A percentile compares a stretch with the other conserved stretches of the same genome.
These are phyloP conservation scores for Candoia aspera DNA, from an alignment of 2,113 vertebrate genomes.

Conservation along the genomic window DNA sequence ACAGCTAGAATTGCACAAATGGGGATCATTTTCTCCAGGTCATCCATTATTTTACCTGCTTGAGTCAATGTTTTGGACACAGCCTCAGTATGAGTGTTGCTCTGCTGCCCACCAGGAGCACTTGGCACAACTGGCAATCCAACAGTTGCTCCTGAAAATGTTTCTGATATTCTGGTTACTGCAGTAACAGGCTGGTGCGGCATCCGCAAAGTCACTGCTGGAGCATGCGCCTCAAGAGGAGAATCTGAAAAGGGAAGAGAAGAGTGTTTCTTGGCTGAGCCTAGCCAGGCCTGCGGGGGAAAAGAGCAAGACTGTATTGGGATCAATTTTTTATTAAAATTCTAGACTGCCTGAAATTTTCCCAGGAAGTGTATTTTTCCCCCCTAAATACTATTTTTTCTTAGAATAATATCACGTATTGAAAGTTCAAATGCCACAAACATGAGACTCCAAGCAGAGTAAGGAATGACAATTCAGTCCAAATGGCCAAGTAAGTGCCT, in stretches of 20 bases:
- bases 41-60: slow-evolving; percentile 66
- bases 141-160: slow-evolving; percentile 67
- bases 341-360: background rate
- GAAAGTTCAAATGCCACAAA: background rate
- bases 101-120: slow-evolving; percentile 58
- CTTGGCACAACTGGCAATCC: slow-evolving; percentile 66
- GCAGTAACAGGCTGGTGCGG: slow-evolving; percentile 84
- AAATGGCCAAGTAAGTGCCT: background rate
- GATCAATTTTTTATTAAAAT: background rate
- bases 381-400: too few species aligned
- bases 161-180: slow-evolving; percentile 78
- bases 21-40: background rate
- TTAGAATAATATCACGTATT: background rate
- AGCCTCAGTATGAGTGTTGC: slow-evolving; percentile 59
- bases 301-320: background rate
- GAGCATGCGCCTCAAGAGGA: slow-evolving; percentile 74
- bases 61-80: slow-evolving; percentile 72
- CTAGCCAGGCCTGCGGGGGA: slow-evolving; percentile 54
- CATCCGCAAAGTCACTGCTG: slow-evolving; percentile 78
- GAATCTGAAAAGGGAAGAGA: slow-evolving; percentile 29
- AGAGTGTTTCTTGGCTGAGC: slow-evolving; percentile 29
- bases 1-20: background rate
- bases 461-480: background rate
- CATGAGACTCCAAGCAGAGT: background rate
- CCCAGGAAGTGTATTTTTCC: too few species aligned